phyloP scores from a whole-genome alignment of 1,140 invertebrate species.

The Micrasema longulum region DNA sequence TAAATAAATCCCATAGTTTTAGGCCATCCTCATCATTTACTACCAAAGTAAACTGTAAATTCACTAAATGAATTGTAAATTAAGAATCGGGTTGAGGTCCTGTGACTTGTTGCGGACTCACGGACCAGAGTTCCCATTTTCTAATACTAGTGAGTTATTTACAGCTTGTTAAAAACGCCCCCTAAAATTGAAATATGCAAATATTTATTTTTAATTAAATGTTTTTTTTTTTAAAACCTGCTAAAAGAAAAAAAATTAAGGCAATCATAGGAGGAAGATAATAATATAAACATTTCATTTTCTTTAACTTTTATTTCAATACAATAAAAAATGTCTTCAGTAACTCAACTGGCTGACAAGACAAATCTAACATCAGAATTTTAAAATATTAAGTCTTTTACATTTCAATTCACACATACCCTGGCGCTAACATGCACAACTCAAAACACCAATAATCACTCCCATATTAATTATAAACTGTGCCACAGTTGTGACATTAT shows the following conservation, averaged over 20 bases:
- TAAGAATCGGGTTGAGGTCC: neutral
- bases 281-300: slow-evolving; percentile 20
- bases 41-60: too few relatives aligned
- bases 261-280: neutral
- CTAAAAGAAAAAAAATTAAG: too few relatives aligned
- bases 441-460: slow-evolving; percentile 14
- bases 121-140: neutral
- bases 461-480: too few relatives aligned
- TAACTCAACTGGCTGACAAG: slow-evolving; percentile 43
- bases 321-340: slow-evolving; percentile 53
- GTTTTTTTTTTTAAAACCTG: too few relatives aligned
- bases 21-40: too few relatives aligned
- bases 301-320: slow-evolving; percentile 44
- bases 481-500: too few relatives aligned
- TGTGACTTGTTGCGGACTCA: neutral
- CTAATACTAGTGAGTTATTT: too few relatives aligned
- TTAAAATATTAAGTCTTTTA: slow-evolving; percentile 45
- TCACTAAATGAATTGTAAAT: too few relatives aligned
- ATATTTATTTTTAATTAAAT: too few relatives aligned
- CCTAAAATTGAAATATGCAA: too few relatives aligned
- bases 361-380: slow-evolving; percentile 42
- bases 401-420: slow-evolving; percentile 39
- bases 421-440: slow-evolving; percentile 30
- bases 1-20: too few relatives aligned
- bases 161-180: too few relatives aligned